Conservation (phyloP, 2,797 vertebrate species). For the Galagoides demidoff region DNA sequence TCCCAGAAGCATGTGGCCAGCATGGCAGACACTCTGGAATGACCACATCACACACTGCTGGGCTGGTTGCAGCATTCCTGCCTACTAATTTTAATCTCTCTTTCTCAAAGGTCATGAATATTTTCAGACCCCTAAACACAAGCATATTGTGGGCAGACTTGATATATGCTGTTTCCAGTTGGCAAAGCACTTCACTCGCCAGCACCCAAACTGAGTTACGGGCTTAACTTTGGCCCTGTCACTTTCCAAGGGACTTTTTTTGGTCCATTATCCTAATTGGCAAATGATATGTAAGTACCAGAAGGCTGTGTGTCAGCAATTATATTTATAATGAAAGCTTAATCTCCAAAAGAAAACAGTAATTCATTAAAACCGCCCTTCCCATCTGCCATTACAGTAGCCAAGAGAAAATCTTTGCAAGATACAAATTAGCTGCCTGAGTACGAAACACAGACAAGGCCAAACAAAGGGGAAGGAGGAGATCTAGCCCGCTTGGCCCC, state of each 20-base stretch:
- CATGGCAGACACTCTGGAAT: slow-evolving; percentile 51
- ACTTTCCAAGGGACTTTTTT: slow-evolving; percentile 63
- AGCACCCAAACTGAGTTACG: slow-evolving; percentile 41
- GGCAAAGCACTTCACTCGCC: slow-evolving; percentile 48
- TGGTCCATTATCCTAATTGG: slow-evolving; percentile 72
- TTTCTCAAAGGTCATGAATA: slow-evolving; percentile 82
- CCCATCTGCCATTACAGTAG: slow-evolving; percentile 50
- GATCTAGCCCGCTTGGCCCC: background rate
- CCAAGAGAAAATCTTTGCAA: background rate
- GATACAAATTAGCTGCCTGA: background rate
- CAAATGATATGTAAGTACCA: slow-evolving; percentile 73
- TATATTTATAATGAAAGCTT: slow-evolving; percentile 73
- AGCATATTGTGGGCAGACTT: slow-evolving; percentile 51
- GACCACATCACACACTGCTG: slow-evolving; percentile 66
- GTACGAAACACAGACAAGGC: background rate
- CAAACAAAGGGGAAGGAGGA: background rate
- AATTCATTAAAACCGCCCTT: slow-evolving; percentile 68
- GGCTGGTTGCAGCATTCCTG: slow-evolving; percentile 52
- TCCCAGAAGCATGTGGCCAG: slow-evolving; percentile 48
- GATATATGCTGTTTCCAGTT: slow-evolving; percentile 59
- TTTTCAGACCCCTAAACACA: slow-evolving; percentile 76
- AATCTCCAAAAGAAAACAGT: slow-evolving; percentile 75
- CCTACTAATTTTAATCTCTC: slow-evolving; percentile 81
- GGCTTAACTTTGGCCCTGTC: slow-evolving; percentile 57
- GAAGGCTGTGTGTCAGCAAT: slow-evolving; percentile 67